These are phyloP conservation scores for Hylia prasina DNA, from an alignment of 2,113 vertebrate genomes.

Conservation along the genomic window DNA sequence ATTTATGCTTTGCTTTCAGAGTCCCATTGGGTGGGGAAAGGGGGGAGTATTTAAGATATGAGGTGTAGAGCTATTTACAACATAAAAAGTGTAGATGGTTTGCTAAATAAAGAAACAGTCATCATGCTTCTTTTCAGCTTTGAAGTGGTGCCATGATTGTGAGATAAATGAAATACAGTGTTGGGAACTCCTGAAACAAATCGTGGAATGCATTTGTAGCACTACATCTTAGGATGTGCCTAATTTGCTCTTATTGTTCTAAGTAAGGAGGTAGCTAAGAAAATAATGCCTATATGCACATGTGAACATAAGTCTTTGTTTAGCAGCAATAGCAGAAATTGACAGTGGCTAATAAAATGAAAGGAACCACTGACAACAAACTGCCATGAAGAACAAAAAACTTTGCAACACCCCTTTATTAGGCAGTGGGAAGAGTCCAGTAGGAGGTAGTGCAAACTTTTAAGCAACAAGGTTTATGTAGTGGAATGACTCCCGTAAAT, in stretches of 20 bases:
- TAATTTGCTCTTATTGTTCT: constrained; percentile 66
- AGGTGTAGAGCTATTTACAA: constrained; percentile 27
- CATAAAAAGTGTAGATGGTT: constrained; percentile 34
- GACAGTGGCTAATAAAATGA: neutral
- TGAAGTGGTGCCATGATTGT: constrained; percentile 32
- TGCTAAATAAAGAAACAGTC: constrained; percentile 59
- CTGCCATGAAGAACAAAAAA: neutral
- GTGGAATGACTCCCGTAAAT: neutral
- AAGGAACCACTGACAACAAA: neutral
- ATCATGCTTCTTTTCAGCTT: constrained; percentile 5
- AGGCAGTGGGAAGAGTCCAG: neutral
- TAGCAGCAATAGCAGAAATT: constrained; percentile 2
- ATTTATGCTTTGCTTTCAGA: constrained; percentile 31
- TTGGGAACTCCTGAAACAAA: constrained; percentile 54
- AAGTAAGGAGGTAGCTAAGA: constrained; percentile 49
- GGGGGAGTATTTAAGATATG: constrained; percentile 14
- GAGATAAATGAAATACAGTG: constrained; percentile 7
- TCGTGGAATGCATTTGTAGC: constrained; percentile 57
- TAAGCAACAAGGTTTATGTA: neutral
- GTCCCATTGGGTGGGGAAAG: neutral
- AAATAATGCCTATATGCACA: neutral
- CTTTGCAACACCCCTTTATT: neutral
- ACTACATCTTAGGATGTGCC: constrained; percentile 51
- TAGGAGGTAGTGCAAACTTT: neutral
- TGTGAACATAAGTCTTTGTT: neutral